Evolutionary conservation across 2,113 vertebrate genomes (phyloP).

Genomic region (Chloropsis hardwickii): DNA sequence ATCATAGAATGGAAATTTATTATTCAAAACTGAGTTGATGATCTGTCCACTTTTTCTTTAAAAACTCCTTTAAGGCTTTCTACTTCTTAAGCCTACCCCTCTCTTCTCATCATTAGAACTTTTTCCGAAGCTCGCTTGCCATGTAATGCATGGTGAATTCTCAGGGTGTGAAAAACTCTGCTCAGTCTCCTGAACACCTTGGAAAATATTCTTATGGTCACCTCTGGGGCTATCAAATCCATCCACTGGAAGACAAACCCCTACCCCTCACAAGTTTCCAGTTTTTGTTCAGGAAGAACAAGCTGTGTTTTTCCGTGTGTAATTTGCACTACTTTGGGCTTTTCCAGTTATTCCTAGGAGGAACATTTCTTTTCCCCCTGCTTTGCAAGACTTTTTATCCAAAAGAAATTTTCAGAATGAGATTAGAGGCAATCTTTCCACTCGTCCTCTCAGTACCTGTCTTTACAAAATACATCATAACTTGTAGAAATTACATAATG

Average conservation of each 20-base stretch:
- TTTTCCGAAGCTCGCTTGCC: not conserved
- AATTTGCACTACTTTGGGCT: not conserved
- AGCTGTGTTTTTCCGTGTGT: not conserved
- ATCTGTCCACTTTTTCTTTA: not conserved
- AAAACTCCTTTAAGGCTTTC: not conserved
- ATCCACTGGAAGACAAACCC: not conserved
- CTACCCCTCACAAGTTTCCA: not conserved
- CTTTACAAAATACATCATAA: not conserved
- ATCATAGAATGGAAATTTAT: not conserved
- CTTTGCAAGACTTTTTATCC: not conserved
- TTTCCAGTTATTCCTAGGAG: not conserved
- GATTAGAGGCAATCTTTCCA: not conserved
- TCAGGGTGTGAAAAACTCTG: not conserved
- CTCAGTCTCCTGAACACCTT: not conserved
- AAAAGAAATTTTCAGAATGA: not conserved
- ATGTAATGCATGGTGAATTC: not conserved
- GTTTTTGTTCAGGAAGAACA: not conserved
- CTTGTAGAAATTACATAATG: not conserved
- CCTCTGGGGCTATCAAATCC: not conserved
- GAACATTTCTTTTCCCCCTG: not conserved
- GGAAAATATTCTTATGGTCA: not conserved
- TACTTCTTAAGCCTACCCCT: not conserved
- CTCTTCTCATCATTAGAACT: not conserved
- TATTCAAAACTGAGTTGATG: not conserved
- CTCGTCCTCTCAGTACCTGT: not conserved